Conservation (phyloP, 2,113 vertebrate genomes). For the Capricornis sumatraensis region DNA sequence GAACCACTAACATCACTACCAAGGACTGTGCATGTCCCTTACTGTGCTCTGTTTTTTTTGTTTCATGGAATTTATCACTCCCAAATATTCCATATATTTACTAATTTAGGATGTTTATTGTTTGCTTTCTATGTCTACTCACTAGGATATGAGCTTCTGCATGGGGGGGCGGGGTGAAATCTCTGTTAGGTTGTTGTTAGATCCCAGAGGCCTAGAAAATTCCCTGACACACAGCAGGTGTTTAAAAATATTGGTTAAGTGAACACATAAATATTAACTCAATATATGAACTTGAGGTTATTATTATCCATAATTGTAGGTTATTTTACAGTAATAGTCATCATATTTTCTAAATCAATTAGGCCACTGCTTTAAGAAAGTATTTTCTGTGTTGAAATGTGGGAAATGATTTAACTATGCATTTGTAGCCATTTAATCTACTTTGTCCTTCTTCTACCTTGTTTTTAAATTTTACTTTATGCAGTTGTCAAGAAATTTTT, state of each 20-base stretch:
- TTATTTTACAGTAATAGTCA: constrained; percentile 5
- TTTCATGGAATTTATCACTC: background rate
- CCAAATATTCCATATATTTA: background rate
- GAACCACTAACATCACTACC: background rate
- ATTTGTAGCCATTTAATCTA: background rate
- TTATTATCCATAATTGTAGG: background rate
- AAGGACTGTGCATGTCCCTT: background rate
- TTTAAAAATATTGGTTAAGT: background rate
- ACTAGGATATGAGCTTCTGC: constrained; percentile 15
- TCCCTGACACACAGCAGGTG: background rate
- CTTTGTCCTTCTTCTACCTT: background rate
- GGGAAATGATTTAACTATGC: background rate
- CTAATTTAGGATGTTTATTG: background rate
- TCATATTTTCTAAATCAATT: constrained; percentile 26
- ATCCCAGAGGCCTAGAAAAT: constrained; percentile 8
- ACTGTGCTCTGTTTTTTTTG: background rate
- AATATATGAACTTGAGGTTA: background rate
- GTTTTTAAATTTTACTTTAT: background rate
- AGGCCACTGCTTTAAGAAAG: background rate
- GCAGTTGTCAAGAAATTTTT: background rate
- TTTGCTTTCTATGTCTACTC: background rate
- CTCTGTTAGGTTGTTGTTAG: background rate
- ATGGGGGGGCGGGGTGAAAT: background rate
- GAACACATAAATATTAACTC: background rate
- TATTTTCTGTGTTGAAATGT: background rate